These are phyloP conservation scores for Boloria euphrosyne DNA, from an alignment of 2,888 invertebrate species.

Conservation along the genomic window DNA sequence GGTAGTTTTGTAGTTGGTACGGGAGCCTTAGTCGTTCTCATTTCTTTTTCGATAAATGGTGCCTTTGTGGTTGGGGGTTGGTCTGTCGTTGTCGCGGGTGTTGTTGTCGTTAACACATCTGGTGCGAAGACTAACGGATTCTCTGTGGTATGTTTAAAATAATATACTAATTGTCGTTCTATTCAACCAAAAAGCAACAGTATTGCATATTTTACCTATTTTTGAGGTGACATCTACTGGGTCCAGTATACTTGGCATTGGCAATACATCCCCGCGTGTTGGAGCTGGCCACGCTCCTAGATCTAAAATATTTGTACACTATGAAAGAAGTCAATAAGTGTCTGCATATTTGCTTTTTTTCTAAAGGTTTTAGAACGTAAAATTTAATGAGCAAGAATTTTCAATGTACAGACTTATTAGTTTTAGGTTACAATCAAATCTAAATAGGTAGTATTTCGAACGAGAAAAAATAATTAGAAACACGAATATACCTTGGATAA, in stretches of 20 bases:
- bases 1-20: slow-evolving; percentile 54
- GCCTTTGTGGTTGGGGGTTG: slow-evolving; percentile 39
- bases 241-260: slow-evolving; percentile 47
- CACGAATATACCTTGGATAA: slow-evolving; percentile 56
- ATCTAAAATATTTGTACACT: slow-evolving; percentile 37
- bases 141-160: slow-evolving; percentile 30
- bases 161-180: too few species aligned
- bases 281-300: slow-evolving; percentile 49
- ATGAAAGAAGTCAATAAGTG: too few species aligned
- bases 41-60: slow-evolving; percentile 21
- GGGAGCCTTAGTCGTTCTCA: slow-evolving; percentile 31
- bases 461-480: not conserved
- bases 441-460: too few species aligned
- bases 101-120: slow-evolving; percentile 39
- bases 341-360: too few species aligned
- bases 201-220: slow-evolving; percentile 39
- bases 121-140: slow-evolving; percentile 24
- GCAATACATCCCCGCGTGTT: slow-evolving; percentile 50
- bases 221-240: slow-evolving; percentile 35
- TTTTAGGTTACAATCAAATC: too few species aligned
- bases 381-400: too few species aligned
- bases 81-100: slow-evolving; percentile 36
- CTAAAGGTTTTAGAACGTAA: too few species aligned
- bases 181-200: not conserved
- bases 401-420: too few species aligned